Evolutionary conservation across 1,140 invertebrate genomes (phyloP).

Genomic region (Trypoxylus dichotomus): DNA sequence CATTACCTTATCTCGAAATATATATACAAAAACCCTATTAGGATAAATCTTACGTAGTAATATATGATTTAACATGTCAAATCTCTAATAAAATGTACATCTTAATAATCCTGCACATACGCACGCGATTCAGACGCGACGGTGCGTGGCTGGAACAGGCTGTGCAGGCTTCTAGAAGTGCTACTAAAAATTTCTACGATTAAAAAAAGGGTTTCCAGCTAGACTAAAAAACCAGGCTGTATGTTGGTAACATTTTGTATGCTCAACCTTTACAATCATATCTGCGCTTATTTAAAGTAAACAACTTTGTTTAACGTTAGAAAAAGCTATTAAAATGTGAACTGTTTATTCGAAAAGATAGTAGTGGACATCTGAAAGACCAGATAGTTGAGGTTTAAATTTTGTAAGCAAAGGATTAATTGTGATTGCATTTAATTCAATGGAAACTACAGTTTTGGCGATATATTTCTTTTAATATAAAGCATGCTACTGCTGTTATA

Average conservation of each 20-base stretch:
- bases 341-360: too few relatives aligned
- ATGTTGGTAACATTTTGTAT: conserved; percentile 50
- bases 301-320: neutral
- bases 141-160: conserved; percentile 53
- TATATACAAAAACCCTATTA: too few relatives aligned
- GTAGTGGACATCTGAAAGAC: too few relatives aligned
- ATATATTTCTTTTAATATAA: too few relatives aligned
- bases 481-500: too few relatives aligned
- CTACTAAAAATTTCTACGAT: conserved; percentile 45
- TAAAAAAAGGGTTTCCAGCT: conserved; percentile 37
- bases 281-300: neutral
- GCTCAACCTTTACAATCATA: conserved; percentile 33
- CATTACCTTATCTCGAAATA: too few relatives aligned
- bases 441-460: too few relatives aligned
- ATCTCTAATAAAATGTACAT: neutral
- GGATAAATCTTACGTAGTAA: neutral
- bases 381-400: too few relatives aligned
- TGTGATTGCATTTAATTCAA: too few relatives aligned
- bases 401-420: too few relatives aligned
- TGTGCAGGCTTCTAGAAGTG: conserved; percentile 50
- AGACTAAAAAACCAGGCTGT: conserved; percentile 43
- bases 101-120: conserved; percentile 13
- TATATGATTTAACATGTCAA: neutral
- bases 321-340: neutral
- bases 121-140: conserved; percentile 37